Percentiles rank a stretch among this genome's conserved stretches.
Conservation (phyloP, 2,797 vertebrate species). For the Helarctos malayanus region DNA sequence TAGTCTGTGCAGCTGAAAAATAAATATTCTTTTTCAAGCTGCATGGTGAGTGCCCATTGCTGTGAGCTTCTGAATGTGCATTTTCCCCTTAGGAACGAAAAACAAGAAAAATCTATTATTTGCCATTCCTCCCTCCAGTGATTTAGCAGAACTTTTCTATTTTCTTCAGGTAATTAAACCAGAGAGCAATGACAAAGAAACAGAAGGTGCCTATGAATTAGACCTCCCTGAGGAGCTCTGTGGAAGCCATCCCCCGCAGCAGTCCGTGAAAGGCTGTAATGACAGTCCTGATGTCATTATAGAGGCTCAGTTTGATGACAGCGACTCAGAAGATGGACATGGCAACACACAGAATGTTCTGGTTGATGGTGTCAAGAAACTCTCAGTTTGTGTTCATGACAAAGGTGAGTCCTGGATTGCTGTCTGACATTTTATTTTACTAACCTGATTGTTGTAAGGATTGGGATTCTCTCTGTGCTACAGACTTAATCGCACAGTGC, state of each 20-base stretch:
- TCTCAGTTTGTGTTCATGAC: conserved; percentile 81
- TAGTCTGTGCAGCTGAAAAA: conserved; percentile 68
- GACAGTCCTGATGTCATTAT: conserved; percentile 89
- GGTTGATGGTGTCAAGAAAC: conserved; percentile 81
- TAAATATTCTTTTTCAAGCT: conserved; percentile 60
- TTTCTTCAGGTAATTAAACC: conserved; percentile 89
- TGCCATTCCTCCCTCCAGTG: conserved; percentile 65
- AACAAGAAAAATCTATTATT: conserved; percentile 72
- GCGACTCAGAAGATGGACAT: conserved; percentile 87
- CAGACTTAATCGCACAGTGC: conserved; percentile 43
- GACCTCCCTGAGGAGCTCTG: conserved; percentile 83
- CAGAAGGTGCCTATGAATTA: conserved; percentile 89
- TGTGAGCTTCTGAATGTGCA: conserved; percentile 79
- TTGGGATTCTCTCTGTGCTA: conserved; percentile 56
- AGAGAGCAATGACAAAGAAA: conserved; percentile 91
- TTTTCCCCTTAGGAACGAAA: conserved; percentile 77
- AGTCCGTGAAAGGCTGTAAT: conserved; percentile 68
- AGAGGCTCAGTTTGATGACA: conserved; percentile 91
- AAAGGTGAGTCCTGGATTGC: conserved; percentile 87
- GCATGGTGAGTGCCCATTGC: conserved; percentile 48
- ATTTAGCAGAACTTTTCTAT: conserved; percentile 74
- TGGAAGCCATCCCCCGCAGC: conserved; percentile 54
- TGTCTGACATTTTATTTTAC: conserved; percentile 62
- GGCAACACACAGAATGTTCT: conserved; percentile 60
- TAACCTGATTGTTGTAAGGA: conserved; percentile 17